A percentile compares a stretch with the other conserved stretches of the same genome.
These are phyloP conservation scores for Pavo muticus DNA, from an alignment of 2,113 vertebrate species.

Conservation along the genomic window DNA sequence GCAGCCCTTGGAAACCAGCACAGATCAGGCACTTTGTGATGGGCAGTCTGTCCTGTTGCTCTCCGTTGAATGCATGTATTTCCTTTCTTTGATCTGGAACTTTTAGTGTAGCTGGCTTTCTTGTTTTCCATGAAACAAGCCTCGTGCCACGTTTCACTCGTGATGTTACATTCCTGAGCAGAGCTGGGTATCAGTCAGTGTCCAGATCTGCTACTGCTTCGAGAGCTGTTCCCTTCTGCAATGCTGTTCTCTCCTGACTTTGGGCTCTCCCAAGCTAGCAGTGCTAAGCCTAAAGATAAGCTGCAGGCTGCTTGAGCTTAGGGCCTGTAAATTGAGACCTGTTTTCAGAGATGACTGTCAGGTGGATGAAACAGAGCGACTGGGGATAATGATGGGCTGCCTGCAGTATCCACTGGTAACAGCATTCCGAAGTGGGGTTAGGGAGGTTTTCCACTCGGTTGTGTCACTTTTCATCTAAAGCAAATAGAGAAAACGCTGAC, in stretches of 20 bases:
- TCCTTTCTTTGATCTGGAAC: not conserved
- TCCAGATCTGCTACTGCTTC: not conserved
- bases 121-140: not conserved
- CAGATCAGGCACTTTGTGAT: not conserved
- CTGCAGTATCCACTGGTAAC: not conserved
- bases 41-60: not conserved
- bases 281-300: not conserved
- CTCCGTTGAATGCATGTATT: not conserved
- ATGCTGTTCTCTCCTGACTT: fast-evolving
- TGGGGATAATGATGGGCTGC: conserved; percentile 2
- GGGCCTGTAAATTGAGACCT: conserved; percentile 4
- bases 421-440: not conserved
- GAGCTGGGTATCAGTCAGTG: not conserved
- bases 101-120: not conserved
- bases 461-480: not conserved
- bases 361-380: not conserved
- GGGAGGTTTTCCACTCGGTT: not conserved
- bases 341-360: not conserved
- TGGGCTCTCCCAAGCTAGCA: fast-evolving
- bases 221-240: not conserved
- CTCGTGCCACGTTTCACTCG: fast-evolving
- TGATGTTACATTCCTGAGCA: not conserved
- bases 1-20: not conserved
- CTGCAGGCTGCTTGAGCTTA: not conserved
- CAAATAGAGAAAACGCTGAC: not conserved